A percentile compares a stretch with the other conserved stretches of the same genome.
These are phyloP conservation scores for Ochropleura plecta DNA, from an alignment of 2,888 invertebrate species.

Conservation along the genomic window DNA sequence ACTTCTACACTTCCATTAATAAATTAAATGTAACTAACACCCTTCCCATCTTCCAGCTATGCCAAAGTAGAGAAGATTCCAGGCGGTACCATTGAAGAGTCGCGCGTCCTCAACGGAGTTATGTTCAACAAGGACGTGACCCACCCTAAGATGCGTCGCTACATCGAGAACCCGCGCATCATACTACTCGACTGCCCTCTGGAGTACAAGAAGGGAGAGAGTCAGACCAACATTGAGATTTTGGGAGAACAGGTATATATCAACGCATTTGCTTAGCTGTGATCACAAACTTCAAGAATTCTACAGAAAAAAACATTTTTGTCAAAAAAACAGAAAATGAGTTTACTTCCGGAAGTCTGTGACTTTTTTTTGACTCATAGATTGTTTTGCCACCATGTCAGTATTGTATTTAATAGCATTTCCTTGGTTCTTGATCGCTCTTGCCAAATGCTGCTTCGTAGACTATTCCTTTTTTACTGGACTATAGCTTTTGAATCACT, in stretches of 20 bases:
- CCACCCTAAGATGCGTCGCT: conserved; percentile 98
- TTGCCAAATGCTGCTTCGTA: too few relatives aligned
- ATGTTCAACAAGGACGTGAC: conserved; percentile 99
- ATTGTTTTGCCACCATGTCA: too few relatives aligned
- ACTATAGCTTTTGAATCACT: too few relatives aligned
- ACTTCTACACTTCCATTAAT: background rate
- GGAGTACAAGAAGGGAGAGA: conserved; percentile 99
- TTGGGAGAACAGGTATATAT: conserved; percentile 94
- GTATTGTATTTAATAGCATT: too few relatives aligned
- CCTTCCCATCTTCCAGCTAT: conserved; percentile 90
- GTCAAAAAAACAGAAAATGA: too few relatives aligned
- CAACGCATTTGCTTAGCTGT: background rate
- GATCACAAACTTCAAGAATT: background rate
- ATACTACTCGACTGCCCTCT: conserved; percentile 98
- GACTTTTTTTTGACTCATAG: too few relatives aligned
- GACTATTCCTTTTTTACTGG: too few relatives aligned
- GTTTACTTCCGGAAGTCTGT: too few relatives aligned
- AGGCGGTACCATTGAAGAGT: conserved; percentile 98
- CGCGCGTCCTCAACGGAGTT: conserved; percentile 97
- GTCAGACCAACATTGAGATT: conserved; percentile 99
- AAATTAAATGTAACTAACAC: background rate
- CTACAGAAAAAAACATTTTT: background rate
- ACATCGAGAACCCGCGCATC: conserved; percentile 98
- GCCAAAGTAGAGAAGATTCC: conserved; percentile 98
- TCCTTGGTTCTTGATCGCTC: too few relatives aligned